Conservation (phyloP, 1,140 invertebrate genomes). For the Diabrotica virgifera region DNA sequence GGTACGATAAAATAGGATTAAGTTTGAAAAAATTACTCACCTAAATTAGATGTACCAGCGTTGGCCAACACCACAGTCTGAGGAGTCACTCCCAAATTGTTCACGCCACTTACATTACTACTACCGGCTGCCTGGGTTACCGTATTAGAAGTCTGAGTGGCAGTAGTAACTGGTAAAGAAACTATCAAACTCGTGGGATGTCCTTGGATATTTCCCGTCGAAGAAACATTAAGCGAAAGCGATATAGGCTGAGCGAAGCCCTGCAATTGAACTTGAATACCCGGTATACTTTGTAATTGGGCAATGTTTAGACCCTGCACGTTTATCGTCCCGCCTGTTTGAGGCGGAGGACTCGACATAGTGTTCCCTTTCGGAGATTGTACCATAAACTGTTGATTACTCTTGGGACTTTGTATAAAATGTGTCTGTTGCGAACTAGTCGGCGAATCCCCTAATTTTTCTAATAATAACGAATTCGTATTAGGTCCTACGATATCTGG, state of each 20-base stretch:
- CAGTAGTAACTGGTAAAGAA: slow-evolving; percentile 47
- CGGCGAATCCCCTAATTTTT: slow-evolving; percentile 56
- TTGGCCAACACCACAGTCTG: slow-evolving; percentile 55
- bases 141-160: slow-evolving; percentile 46
- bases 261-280: slow-evolving; percentile 75
- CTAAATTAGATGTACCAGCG: slow-evolving; percentile 55
- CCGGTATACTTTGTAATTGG: slow-evolving; percentile 69
- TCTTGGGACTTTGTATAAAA: slow-evolving; percentile 37
- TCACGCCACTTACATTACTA: slow-evolving; percentile 38
- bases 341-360: slow-evolving; percentile 58
- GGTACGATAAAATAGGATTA: too few relatives aligned
- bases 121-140: slow-evolving; percentile 44
- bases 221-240: slow-evolving; percentile 67
- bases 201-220: slow-evolving; percentile 43
- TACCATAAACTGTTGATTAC: slow-evolving; percentile 34
- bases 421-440: slow-evolving; percentile 27
- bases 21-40: slow-evolving; percentile 49
- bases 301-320: slow-evolving; percentile 74
- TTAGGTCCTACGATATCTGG: slow-evolving; percentile 55
- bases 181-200: slow-evolving; percentile 46
- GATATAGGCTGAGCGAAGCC: slow-evolving; percentile 76
- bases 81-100: slow-evolving; percentile 50
- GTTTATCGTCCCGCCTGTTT: slow-evolving; percentile 53
- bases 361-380: slow-evolving; percentile 39
- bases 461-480: slow-evolving; percentile 54